phyloP scores from a whole-genome alignment of 1,140 invertebrate genomes.

The Calephelis virginiensis region DNA sequence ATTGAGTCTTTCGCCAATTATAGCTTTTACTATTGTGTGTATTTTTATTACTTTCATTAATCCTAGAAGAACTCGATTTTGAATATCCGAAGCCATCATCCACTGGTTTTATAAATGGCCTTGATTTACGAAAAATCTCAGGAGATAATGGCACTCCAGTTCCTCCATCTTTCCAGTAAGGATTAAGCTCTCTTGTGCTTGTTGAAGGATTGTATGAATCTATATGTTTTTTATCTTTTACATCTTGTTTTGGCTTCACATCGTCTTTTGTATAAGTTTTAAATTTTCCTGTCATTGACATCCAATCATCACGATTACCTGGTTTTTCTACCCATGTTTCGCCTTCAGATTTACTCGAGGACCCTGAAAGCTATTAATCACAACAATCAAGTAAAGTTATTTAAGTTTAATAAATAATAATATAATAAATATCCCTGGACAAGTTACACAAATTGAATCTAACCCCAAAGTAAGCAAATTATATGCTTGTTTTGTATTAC shows the following conservation, averaged over 20 bases:
- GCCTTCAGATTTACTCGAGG: constrained; percentile 41
- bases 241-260: constrained; percentile 64
- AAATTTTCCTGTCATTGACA: constrained; percentile 75
- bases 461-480: too few species aligned
- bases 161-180: constrained; percentile 94
- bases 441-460: too few species aligned
- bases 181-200: constrained; percentile 90
- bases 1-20: constrained; percentile 8
- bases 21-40: constrained; percentile 5
- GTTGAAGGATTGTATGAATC: constrained; percentile 85
- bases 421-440: too few species aligned
- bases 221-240: constrained; percentile 77
- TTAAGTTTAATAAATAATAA: too few species aligned
- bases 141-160: constrained; percentile 84
- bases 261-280: constrained; percentile 75
- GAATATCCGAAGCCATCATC: constrained; percentile 53
- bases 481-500: too few species aligned
- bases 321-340: constrained; percentile 80
- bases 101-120: constrained; percentile 69
- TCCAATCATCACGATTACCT: constrained; percentile 77
- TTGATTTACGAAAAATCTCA: constrained; percentile 48
- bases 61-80: constrained; percentile 20
- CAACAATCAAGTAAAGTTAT: too few species aligned
- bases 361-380: constrained; percentile 34
- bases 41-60: constrained; percentile 10